Evolutionary conservation across 2,888 invertebrate species (phyloP).

Genomic region (Choreutis nemorana): DNA sequence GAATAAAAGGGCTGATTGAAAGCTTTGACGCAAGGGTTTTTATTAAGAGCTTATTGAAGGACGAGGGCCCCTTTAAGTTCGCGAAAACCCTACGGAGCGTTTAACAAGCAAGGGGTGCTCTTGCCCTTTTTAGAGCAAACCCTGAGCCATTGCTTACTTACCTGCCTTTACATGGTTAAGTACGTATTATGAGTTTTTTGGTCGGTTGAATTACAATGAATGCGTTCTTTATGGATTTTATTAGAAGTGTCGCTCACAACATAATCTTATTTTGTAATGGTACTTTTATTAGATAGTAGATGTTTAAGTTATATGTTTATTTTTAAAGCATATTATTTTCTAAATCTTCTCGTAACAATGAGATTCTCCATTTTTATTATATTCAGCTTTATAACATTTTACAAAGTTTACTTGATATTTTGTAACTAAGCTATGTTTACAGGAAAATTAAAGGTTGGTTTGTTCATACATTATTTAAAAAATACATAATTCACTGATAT

Average conservation of each 20-base stretch:
- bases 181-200: conserved; percentile 25
- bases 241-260: too few relatives aligned
- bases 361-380: too few relatives aligned
- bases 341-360: too few relatives aligned
- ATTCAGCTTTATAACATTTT: too few relatives aligned
- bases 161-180: conserved; percentile 26
- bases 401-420: too few relatives aligned
- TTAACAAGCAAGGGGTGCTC: conserved; percentile 34
- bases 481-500: background rate
- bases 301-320: too few relatives aligned
- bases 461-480: background rate
- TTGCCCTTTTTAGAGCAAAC: conserved; percentile 56
- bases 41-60: conserved; percentile 57
- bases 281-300: too few relatives aligned
- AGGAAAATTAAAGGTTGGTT: background rate
- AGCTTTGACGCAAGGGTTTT: conserved; percentile 40
- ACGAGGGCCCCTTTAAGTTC: conserved; percentile 34
- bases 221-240: conserved; percentile 16
- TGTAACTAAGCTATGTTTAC: too few relatives aligned
- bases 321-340: too few relatives aligned
- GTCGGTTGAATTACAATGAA: conserved; percentile 16
- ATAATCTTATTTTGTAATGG: too few relatives aligned
- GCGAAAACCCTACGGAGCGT: conserved; percentile 35
- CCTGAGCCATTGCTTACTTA: conserved; percentile 32
- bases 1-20: conserved; percentile 42